These are phyloP conservation scores for Crocuta crocuta DNA, from an alignment of 2,113 vertebrate species.

Conservation along the genomic window DNA sequence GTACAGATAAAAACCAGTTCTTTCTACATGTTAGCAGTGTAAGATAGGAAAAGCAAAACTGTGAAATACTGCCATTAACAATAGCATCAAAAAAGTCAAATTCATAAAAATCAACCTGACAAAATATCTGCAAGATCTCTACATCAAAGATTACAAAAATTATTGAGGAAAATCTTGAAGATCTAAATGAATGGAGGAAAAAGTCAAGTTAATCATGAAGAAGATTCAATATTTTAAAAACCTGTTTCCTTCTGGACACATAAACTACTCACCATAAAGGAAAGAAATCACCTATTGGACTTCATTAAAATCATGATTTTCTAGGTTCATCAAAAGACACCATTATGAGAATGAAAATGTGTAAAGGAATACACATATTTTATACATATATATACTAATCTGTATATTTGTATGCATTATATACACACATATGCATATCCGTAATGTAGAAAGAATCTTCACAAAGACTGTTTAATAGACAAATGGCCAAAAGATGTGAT, in stretches of 20 bases:
- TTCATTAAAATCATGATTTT: background rate
- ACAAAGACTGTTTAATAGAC: background rate
- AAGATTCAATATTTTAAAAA: background rate
- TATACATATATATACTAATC: background rate
- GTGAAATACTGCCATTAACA: background rate
- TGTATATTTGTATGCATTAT: background rate
- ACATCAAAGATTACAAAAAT: no score
- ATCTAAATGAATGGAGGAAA: background rate
- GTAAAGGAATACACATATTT: background rate
- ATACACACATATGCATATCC: background rate
- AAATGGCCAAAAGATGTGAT: background rate
- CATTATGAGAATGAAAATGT: background rate
- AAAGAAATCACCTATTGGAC: background rate
- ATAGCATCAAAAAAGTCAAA: background rate
- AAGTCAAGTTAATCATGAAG: background rate
- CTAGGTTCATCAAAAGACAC: background rate
- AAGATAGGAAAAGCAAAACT: background rate
- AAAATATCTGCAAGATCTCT: background rate
- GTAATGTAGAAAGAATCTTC: background rate
- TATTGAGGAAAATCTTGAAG: background rate
- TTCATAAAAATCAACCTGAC: background rate
- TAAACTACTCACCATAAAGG: background rate
- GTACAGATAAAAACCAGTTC: background rate
- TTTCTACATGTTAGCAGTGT: background rate
- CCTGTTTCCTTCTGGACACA: background rate